Base-by-base conservation (phyloP, 2,113 vertebrate genomes). In the Gymnobelideus leadbeateri region DNA sequence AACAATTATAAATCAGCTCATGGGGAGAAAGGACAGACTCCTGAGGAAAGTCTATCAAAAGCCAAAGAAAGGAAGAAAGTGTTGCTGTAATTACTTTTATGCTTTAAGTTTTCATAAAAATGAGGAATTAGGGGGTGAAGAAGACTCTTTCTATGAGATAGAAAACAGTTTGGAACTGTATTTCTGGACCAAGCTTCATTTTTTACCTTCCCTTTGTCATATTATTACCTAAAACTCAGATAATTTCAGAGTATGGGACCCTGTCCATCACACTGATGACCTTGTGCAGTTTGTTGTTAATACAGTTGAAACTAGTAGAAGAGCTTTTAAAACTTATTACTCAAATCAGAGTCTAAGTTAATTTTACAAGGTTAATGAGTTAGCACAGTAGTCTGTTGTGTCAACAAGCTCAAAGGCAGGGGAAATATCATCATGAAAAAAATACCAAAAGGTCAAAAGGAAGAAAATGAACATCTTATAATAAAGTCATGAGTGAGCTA, bases 331-430 rank as follows among this genome's bases (percentile, higher is more conserved):
- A 92, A 91, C 95, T 96, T 95, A 93, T 94, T 90, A 94, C 94
- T 95, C 92, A 97, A 94, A 77, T 94, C 95, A 97, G 95, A 97
- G 97, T 93, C 96, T 47, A 92, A 93, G 77, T 94, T 95, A 94
- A 77, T 98, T 97, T 96, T 94, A 92, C 89, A 95, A 97, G 96
- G 96, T 97, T 97, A 96, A 97, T 94, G 94, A 95, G 95, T 96
- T 95, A 94, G 89, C 89, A 53, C 94, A 97, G 92, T 55, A 95
- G 89, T 90, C 93, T 98, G 96, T 98, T 97, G 94, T 97, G 91
- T 97, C 97, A 98, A 98, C 95, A 98, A 90, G 89, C 61, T 24
- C 89, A 11, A 49, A 49, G 47, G 47, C n/a, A 4, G 47, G 16
- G 16, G 3, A 97, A 94, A 95, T 97, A 84, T 97, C 97, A 97